These are phyloP conservation scores for Perizoma flavofasciatum DNA, from an alignment of 2,888 invertebrate species.

Conservation along the genomic window DNA sequence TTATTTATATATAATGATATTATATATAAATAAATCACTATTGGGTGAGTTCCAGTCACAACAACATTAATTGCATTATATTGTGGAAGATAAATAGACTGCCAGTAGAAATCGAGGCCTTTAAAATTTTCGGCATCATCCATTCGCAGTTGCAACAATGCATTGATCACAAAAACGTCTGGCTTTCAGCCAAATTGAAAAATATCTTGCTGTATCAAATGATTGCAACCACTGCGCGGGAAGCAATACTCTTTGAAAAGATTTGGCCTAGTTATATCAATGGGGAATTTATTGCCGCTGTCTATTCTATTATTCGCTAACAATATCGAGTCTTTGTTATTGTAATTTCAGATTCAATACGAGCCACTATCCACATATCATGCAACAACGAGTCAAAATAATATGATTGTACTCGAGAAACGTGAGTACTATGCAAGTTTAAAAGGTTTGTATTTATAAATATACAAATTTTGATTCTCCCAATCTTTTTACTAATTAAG, in stretches of 20 bases:
- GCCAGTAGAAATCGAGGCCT: slow-evolving; percentile 1
- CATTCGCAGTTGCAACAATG: slow-evolving; percentile 49
- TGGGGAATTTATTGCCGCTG: slow-evolving; percentile 58
- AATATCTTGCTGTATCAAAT: slow-evolving; percentile 62
- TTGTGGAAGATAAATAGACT: slow-evolving; percentile 11
- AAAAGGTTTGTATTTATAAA: slow-evolving; percentile 21
- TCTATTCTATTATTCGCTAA: slow-evolving; percentile 54
- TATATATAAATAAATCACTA: too few relatives aligned
- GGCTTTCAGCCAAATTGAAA: slow-evolving; percentile 70
- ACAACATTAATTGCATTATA: neutral
- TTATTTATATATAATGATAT: too few relatives aligned
- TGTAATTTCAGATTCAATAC: slow-evolving; percentile 52
- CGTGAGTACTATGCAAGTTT: slow-evolving; percentile 31
- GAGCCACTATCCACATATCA: slow-evolving; percentile 39
- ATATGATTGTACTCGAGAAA: slow-evolving; percentile 34
- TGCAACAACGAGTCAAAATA: slow-evolving; percentile 41
- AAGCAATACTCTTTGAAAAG: slow-evolving; percentile 62
- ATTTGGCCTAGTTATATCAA: slow-evolving; percentile 68
- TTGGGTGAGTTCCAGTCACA: too few relatives aligned
- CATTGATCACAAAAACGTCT: slow-evolving; percentile 63
- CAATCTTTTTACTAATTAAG: too few relatives aligned
- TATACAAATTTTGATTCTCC: too few relatives aligned
- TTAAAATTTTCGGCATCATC: slow-evolving; percentile 1
- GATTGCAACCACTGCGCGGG: slow-evolving; percentile 61
- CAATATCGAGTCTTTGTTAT: slow-evolving; percentile 55